phyloP scores from a whole-genome alignment of 1,140 invertebrate genomes.

The Magallana gigas region DNA sequence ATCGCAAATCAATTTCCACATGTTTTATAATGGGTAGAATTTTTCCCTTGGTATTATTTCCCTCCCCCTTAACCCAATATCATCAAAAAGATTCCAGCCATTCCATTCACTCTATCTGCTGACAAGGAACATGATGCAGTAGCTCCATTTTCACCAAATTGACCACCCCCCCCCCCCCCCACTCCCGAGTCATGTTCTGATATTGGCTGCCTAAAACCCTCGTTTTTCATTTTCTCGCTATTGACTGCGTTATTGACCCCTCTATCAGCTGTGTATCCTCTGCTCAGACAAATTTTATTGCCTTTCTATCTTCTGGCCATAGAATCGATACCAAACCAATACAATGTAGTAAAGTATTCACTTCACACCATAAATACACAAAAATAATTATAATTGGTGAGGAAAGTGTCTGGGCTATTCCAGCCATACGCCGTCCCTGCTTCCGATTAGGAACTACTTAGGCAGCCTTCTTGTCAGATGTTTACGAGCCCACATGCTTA shows the following conservation, averaged over 20 bases:
- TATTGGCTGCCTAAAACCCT: neutral
- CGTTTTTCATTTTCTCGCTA: slow-evolving; percentile 10
- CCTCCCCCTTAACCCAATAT: neutral
- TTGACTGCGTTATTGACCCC: neutral
- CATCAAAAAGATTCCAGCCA: neutral
- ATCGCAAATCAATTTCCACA: too few relatives aligned
- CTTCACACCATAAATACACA: slow-evolving; percentile 14
- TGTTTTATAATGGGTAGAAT: too few relatives aligned
- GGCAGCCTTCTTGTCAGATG: neutral
- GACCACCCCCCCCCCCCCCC: neutral
- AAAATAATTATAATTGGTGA: slow-evolving; percentile 4
- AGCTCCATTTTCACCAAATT: slow-evolving; percentile 5
- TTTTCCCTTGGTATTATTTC: too few relatives aligned
- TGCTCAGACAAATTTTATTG: slow-evolving; percentile 8
- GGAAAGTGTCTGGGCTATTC: neutral
- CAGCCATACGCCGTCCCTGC: neutral
- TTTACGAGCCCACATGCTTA: neutral
- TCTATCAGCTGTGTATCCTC: neutral
- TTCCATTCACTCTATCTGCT: neutral
- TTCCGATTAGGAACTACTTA: neutral
- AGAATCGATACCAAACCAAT: neutral
- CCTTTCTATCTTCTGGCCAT: neutral
- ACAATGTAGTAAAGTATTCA: neutral
- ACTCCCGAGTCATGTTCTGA: neutral
- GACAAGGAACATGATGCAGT: slow-evolving; percentile 9